Percentiles rank a stretch among this genome's conserved stretches.
Evolutionary conservation across 2,888 invertebrate species (phyloP).

Genomic region (Dromius quadrimaculatus): DNA sequence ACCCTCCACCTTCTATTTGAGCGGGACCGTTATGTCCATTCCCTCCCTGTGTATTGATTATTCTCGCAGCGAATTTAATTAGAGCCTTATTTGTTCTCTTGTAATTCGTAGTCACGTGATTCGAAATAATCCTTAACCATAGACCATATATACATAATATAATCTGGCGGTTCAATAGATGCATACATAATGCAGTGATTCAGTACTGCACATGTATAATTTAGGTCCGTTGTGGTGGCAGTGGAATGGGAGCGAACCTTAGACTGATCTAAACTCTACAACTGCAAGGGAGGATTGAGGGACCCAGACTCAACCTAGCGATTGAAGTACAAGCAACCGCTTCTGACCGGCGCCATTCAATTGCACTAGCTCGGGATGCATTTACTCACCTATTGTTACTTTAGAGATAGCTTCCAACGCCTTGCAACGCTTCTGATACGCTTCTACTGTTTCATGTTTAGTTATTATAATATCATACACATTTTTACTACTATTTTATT

Average conservation of each 20-base stretch:
- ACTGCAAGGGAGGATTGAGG: constrained; percentile 17
- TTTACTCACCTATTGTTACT: constrained; percentile 38
- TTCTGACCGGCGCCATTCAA: constrained; percentile 40
- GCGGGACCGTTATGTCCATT: constrained; percentile 42
- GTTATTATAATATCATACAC: constrained; percentile 10
- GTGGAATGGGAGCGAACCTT: constrained; percentile 4
- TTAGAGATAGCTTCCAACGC: constrained; percentile 27
- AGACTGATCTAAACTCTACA: constrained; percentile 5
- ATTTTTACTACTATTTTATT: constrained; percentile 16
- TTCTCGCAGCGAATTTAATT: constrained; percentile 56
- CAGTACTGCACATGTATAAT: constrained; percentile 45
- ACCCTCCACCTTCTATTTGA: constrained; percentile 26
- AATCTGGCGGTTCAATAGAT: constrained; percentile 62
- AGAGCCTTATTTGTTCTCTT: constrained; percentile 57
- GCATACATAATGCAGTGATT: constrained; percentile 60
- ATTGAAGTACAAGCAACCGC: constrained; percentile 22
- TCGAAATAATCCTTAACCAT: constrained; percentile 62
- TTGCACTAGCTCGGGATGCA: constrained; percentile 26
- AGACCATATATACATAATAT: constrained; percentile 58
- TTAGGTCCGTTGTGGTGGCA: constrained; percentile 16
- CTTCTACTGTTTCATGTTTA: constrained; percentile 1
- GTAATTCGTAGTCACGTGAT: constrained; percentile 59
- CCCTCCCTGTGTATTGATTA: constrained; percentile 49
- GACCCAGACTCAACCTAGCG: constrained; percentile 26
- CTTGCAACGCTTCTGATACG: constrained; percentile 24